Conservation (phyloP, 2,113 vertebrate species). For the Peromyscus polionotus region DNA sequence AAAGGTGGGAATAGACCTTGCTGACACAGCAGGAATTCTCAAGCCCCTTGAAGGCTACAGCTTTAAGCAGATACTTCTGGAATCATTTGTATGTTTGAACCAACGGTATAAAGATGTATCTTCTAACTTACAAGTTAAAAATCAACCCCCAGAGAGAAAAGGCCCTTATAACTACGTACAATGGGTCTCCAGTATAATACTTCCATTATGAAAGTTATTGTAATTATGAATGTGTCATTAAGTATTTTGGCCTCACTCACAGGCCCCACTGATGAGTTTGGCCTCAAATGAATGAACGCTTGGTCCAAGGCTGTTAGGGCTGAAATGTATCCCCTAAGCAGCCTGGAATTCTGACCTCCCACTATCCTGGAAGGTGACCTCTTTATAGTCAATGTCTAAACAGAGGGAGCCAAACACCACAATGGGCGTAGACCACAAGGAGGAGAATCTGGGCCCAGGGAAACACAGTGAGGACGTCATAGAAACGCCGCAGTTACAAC, state of each 20-base stretch:
- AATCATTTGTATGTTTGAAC: neutral
- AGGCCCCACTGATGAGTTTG: neutral
- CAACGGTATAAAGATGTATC: neutral
- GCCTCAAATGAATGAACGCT: neutral
- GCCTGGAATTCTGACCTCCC: neutral
- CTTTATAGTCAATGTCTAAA: slow-evolving; percentile 9
- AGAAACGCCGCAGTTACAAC: neutral
- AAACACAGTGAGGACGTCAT: neutral
- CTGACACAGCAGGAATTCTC: neutral
- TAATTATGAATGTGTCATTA: neutral
- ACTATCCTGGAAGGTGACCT: neutral
- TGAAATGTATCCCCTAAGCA: neutral
- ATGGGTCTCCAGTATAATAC: neutral
- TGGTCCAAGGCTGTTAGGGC: neutral
- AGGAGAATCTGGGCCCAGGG: neutral
- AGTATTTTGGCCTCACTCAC: neutral
- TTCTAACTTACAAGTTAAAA: slow-evolving; percentile 26
- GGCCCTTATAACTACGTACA: neutral
- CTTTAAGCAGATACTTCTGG: neutral
- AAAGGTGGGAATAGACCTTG: neutral
- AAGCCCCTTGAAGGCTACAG: neutral
- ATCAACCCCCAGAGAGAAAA: neutral
- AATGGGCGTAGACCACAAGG: neutral
- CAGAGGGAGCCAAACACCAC: neutral
- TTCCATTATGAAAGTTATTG: neutral